These are phyloP conservation scores for Ceratoteleas bidentatus DNA, from an alignment of 1,140 invertebrate genomes.

Conservation along the genomic window DNA sequence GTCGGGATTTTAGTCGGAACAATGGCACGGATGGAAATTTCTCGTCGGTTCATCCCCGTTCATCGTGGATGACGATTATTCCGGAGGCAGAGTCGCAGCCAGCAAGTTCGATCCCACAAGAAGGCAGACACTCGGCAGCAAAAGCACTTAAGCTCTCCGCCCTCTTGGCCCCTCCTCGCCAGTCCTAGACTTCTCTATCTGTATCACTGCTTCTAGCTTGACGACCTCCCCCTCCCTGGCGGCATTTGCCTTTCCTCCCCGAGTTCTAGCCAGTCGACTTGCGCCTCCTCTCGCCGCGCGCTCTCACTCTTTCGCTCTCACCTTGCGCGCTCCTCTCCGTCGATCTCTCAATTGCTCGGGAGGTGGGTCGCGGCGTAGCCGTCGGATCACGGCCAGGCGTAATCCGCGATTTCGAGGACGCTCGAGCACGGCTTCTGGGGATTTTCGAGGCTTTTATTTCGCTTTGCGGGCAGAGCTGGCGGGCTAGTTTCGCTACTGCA, in stretches of 20 bases:
- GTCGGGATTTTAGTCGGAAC: too few relatives aligned
- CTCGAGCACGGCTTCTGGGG: slow-evolving; percentile 35
- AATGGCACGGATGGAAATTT: background rate
- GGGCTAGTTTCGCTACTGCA: slow-evolving; percentile 18
- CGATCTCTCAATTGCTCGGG: slow-evolving; percentile 53
- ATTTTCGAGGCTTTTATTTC: slow-evolving; percentile 24
- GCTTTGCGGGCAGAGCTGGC: slow-evolving; percentile 31
- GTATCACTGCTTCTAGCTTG: slow-evolving; percentile 56
- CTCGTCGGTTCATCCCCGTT: slow-evolving; percentile 10
- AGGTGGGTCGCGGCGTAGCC: slow-evolving; percentile 12
- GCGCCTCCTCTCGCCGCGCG: slow-evolving; percentile 33
- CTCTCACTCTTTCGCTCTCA: slow-evolving; percentile 36
- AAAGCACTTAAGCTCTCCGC: slow-evolving; percentile 76
- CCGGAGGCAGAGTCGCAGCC: slow-evolving; percentile 31
- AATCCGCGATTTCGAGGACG: slow-evolving; percentile 49
- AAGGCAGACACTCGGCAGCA: slow-evolving; percentile 74
- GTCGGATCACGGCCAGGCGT: slow-evolving; percentile 38
- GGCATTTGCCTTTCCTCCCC: slow-evolving; percentile 10
- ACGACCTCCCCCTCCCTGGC: slow-evolving; percentile 28
- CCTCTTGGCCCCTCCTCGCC: slow-evolving; percentile 50
- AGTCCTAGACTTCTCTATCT: slow-evolving; percentile 58
- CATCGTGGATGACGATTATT: slow-evolving; percentile 44
- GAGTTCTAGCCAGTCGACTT: slow-evolving; percentile 44
- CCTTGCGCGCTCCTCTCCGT: slow-evolving; percentile 40
- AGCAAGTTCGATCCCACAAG: slow-evolving; percentile 73